A percentile compares a stretch with the other conserved stretches of the same genome.
These are phyloP conservation scores for Mythimna albipuncta DNA, from an alignment of 2,888 invertebrate genomes.

Conservation along the genomic window DNA sequence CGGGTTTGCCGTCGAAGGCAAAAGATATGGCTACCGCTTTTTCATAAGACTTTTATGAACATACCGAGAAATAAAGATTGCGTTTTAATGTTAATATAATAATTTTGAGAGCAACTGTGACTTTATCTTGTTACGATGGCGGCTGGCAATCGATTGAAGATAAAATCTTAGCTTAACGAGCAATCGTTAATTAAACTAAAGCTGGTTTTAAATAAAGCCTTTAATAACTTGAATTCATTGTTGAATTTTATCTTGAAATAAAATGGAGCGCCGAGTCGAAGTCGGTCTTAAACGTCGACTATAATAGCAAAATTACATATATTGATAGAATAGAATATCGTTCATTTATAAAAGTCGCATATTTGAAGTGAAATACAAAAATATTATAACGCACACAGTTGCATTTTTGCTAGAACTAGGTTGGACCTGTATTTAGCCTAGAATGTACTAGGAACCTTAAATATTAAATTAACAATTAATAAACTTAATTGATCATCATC, in stretches of 20 bases:
- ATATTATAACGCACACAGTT: too few relatives aligned
- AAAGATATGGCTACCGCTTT: conserved; percentile 30
- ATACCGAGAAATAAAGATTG: conserved; percentile 38
- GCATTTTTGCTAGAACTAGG: too few relatives aligned
- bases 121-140: conserved; percentile 23
- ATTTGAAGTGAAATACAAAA: too few relatives aligned
- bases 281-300: neutral
- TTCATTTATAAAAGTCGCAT: too few relatives aligned
- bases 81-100: conserved; percentile 35
- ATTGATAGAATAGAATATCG: too few relatives aligned
- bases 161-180: conserved; percentile 26
- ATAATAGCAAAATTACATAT: neutral
- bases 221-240: conserved; percentile 15
- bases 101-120: conserved; percentile 30
- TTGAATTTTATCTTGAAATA: conserved; percentile 12
- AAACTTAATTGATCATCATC: neutral
- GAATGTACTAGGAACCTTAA: too few relatives aligned
- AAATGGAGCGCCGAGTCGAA: neutral
- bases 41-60: conserved; percentile 26
- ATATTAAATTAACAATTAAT: too few relatives aligned
- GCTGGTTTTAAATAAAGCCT: conserved; percentile 6
- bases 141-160: conserved; percentile 9
- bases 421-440: too few relatives aligned
- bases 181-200: neutral
- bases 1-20: conserved; percentile 1